A percentile compares a stretch with the other conserved stretches of the same genome.
phyloP scores from a whole-genome alignment of 2,113 vertebrate genomes.

The rabbit (Oryctolagus cuniculus) region mOryCun1.1 NC_091432.1:157569501-157570000 shows the following conservation, averaged over 20 bases:
- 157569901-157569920: neutral
- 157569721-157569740: neutral
- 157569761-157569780: neutral
- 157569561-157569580: neutral
- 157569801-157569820: neutral
- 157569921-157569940: neutral
- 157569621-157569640: neutral
- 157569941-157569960: neutral
- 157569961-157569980: slow-evolving; percentile 36
- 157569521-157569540: slow-evolving; percentile 53
- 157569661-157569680: neutral
- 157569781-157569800: rapidly evolving
- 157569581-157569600: slow-evolving; percentile 51
- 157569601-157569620: slow-evolving; percentile 25
- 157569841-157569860: neutral
- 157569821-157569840: neutral
- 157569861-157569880: neutral
- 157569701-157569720: neutral
- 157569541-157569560: slow-evolving; percentile 9
- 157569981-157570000: neutral
- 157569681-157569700: slow-evolving; percentile 31
- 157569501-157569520: neutral
- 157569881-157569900: neutral
- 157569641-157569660: neutral
- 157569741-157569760: neutral